Evolutionary conservation across 2,797 vertebrate genomes (phyloP).

Genomic region (Phaenicophaeus curvirostris): DNA sequence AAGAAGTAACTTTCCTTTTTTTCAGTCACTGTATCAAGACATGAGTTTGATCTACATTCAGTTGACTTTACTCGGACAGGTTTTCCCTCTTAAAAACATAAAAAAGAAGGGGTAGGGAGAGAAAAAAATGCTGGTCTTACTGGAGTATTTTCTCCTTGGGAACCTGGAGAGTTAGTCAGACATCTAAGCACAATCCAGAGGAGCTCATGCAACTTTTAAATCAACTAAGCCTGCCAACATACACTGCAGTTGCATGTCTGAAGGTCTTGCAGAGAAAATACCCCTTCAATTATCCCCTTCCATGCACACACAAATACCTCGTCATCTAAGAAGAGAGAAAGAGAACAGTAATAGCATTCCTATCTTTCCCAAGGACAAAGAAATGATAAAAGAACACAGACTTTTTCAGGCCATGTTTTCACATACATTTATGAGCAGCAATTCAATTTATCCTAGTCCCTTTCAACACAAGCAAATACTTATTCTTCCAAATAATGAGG

Average conservation of each 20-base stretch:
- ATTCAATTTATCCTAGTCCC: neutral
- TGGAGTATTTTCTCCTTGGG: neutral
- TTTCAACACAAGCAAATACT: neutral
- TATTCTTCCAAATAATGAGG: neutral
- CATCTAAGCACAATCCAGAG: neutral
- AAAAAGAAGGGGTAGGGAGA: neutral
- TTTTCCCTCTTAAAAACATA: neutral
- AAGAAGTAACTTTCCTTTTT: neutral
- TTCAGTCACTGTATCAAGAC: neutral
- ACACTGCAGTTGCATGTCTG: neutral
- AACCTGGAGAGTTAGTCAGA: neutral
- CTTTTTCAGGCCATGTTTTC: neutral
- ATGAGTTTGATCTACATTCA: neutral
- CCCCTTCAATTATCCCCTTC: neutral
- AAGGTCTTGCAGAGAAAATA: neutral
- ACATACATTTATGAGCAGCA: neutral
- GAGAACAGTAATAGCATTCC: neutral
- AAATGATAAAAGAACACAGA: neutral
- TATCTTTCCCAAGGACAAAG: neutral
- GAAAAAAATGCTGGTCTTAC: neutral
- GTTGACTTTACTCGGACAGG: neutral
- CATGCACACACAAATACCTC: neutral
- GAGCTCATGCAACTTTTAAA: neutral
- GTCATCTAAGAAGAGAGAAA: neutral
- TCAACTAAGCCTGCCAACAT: neutral